Base-by-base conservation (phyloP, 2,888 invertebrate species). In the Ashinkailepas kermadecensis region DNA sequence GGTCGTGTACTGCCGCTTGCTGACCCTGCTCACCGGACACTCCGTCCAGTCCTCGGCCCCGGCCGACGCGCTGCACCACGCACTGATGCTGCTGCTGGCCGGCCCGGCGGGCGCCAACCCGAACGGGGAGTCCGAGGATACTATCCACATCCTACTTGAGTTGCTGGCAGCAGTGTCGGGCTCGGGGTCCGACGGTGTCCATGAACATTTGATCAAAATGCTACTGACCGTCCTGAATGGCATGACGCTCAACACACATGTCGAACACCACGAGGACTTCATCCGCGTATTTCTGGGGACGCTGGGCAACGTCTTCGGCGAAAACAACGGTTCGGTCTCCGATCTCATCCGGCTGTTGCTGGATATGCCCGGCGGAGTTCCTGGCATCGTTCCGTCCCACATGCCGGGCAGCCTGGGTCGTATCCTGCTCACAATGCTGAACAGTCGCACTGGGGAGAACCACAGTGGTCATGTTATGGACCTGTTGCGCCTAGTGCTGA, bases 11-110 rank as follows among this genome's bases (percentile, higher is more conserved):
- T 23, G 67, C 12, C 12, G 9, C 12, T 25, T 67, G 67, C 67
- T 67, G 25, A 13, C 12, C 13, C n/a, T 25, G 25, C 67, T 67
- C 12, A 13, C 67, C n/a, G 67, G 67, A 11, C 67, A 25, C 12
- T 7, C 67, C 25, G 25, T n/a, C n/a, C 25, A 2, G 12, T 10
- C 13, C 7, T 6, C 25, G 12, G 67, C 67, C 7, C 13, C 67
- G 11, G 67, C 7, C 12, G 12, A 4, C n/a, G 67, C 4, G 25
- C 25, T 67, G 67, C 67, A 25, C 23, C 67, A 6, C 12, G 67
- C 25, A 25, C 67, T 67, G 67, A n/a, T 25, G 67, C 67, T 67
- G 25, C 67, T 67, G 67, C 67, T 67, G 25, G 23, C 67, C n/a
- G 67, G 67, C 13, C 25, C 67, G 25, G 25, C 25, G 12, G 13